Evolutionary conservation across 2,888 invertebrate species (phyloP).

Genomic region (Limenitis camilla): DNA sequence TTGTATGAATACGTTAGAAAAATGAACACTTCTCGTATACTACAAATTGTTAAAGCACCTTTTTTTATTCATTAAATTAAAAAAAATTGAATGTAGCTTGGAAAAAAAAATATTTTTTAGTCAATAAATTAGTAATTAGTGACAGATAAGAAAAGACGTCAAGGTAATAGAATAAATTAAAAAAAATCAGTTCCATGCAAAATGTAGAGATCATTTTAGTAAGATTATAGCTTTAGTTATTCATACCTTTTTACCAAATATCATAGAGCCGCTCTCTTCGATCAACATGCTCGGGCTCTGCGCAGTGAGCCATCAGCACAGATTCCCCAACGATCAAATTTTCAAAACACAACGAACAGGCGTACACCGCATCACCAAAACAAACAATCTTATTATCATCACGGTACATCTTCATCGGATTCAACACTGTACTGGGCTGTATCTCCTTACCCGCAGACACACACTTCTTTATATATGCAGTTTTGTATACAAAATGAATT

Average conservation of each 20-base stretch:
- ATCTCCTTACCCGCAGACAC: constrained; percentile 54
- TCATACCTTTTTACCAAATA: constrained; percentile 38
- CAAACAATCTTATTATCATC: constrained; percentile 68
- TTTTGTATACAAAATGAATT: constrained; percentile 64
- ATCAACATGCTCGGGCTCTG: constrained; percentile 43
- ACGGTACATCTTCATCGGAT: constrained; percentile 64
- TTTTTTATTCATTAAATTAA: neutral
- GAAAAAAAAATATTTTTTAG: constrained; percentile 18
- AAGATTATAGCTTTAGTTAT: neutral
- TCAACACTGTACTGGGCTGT: constrained; percentile 60
- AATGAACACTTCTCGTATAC: constrained; percentile 14
- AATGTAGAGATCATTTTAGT: neutral
- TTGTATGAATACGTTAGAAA: neutral
- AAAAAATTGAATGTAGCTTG: constrained; percentile 16
- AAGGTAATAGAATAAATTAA: constrained; percentile 3
- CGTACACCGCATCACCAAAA: constrained; percentile 61
- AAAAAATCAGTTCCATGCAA: neutral
- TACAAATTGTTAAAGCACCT: constrained; percentile 7
- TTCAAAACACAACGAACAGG: constrained; percentile 63
- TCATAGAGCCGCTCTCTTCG: constrained; percentile 44
- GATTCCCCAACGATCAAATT: constrained; percentile 60
- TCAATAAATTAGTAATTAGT: constrained; percentile 16
- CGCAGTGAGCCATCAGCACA: constrained; percentile 56
- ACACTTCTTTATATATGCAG: constrained; percentile 64
- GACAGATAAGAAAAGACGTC: constrained; percentile 5